These are phyloP conservation scores for Sitodiplosis mosellana DNA, from an alignment of 1,140 invertebrate species.

Conservation along the genomic window DNA sequence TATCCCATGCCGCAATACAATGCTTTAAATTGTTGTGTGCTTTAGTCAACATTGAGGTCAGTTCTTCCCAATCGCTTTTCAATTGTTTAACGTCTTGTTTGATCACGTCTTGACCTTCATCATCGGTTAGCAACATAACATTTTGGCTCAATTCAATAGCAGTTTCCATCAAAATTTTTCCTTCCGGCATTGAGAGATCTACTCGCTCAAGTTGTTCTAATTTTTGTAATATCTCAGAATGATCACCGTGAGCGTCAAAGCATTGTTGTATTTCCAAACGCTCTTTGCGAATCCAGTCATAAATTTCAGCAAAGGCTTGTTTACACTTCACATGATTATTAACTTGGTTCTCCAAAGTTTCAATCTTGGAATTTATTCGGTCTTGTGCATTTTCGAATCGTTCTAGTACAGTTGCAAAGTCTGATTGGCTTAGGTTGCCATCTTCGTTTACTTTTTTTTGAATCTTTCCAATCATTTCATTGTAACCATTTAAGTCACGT, in stretches of 20 bases:
- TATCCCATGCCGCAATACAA: conserved; percentile 71
- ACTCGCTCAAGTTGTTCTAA: conserved; percentile 52
- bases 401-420: conserved; percentile 47
- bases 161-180: conserved; percentile 51
- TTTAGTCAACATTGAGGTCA: conserved; percentile 63
- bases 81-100: conserved; percentile 69
- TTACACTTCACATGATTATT: conserved; percentile 75
- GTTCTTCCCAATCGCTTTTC: conserved; percentile 70
- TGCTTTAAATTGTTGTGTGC: conserved; percentile 55
- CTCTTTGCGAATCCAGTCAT: conserved; percentile 72
- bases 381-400: conserved; percentile 51
- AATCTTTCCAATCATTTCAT: conserved; percentile 52
- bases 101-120: conserved; percentile 70
- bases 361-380: conserved; percentile 41
- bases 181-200: conserved; percentile 41
- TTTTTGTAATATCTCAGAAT: conserved; percentile 52
- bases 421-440: conserved; percentile 37
- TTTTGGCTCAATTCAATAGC: conserved; percentile 56
- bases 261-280: conserved; percentile 70
- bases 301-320: conserved; percentile 56
- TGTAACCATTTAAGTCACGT: conserved; percentile 57
- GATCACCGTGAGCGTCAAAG: conserved; percentile 65
- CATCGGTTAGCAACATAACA: conserved; percentile 62
- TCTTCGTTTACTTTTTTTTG: conserved; percentile 46
- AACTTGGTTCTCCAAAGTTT: conserved; percentile 63